Evolutionary conservation across 1,140 invertebrate species (phyloP).

Genomic region (Drosophila ananassae): DNA sequence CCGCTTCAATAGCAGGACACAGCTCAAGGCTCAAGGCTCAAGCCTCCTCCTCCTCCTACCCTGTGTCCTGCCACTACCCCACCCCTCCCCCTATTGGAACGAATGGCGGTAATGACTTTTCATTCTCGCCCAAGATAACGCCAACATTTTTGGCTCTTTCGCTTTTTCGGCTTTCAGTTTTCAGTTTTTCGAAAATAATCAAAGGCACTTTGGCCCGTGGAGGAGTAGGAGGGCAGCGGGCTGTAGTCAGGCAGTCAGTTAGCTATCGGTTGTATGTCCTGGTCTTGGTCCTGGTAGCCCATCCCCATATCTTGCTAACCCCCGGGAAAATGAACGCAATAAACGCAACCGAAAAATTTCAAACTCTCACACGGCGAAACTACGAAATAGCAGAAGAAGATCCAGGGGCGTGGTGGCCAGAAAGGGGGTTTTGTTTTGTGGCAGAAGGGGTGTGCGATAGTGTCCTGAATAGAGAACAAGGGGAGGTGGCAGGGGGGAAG

Average conservation of each 20-base stretch:
- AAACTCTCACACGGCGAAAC: conserved; percentile 64
- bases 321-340: conserved; percentile 72
- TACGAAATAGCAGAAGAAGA: conserved; percentile 31
- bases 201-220: conserved; percentile 42
- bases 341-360: conserved; percentile 79
- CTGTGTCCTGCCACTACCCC: neutral
- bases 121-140: conserved; percentile 79
- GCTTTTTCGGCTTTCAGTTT: conserved; percentile 47
- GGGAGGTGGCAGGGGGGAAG: neutral
- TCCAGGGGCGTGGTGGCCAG: neutral
- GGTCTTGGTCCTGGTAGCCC: neutral
- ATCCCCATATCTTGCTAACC: conserved; percentile 1
- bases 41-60: neutral
- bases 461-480: conserved; percentile 4
- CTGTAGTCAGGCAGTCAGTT: conserved; percentile 43
- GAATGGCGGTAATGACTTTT: conserved; percentile 82
- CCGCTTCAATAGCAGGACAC: conserved; percentile 71
- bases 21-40: conserved; percentile 2
- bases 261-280: conserved; percentile 57
- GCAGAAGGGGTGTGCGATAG: conserved; percentile 7
- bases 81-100: conserved; percentile 40
- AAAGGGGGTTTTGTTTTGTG: conserved; percentile 13
- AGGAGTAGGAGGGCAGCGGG: neutral
- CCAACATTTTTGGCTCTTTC: conserved; percentile 62
- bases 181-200: conserved; percentile 57